These are phyloP conservation scores for Strigamia transsilvanica DNA, from an alignment of 2,888 invertebrate species.

Conservation along the genomic window DNA sequence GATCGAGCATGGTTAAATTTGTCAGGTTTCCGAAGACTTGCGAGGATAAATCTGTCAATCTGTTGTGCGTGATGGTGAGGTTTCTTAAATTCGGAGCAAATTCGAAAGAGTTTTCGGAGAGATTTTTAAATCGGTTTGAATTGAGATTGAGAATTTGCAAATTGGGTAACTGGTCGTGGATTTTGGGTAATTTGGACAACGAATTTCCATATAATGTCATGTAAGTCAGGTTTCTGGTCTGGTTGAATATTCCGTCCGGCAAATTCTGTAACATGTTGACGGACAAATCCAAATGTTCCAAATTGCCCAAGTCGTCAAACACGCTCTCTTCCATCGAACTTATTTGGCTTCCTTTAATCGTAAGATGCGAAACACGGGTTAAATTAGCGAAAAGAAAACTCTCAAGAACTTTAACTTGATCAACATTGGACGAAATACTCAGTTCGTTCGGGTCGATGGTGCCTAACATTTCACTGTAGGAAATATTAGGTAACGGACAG, in stretches of 20 bases:
- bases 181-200: not conserved
- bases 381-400: not conserved
- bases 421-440: not conserved
- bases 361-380: not conserved
- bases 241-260: conserved; percentile 20
- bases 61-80: conserved; percentile 17
- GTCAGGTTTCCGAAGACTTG: not conserved
- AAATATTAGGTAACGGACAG: conserved; percentile 46
- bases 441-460: not conserved
- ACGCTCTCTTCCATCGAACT: not conserved
- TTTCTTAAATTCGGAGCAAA: not conserved
- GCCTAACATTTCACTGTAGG: not conserved
- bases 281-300: not conserved
- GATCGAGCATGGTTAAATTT: not conserved
- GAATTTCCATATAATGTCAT: not conserved
- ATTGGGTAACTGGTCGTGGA: not conserved
- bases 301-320: not conserved
- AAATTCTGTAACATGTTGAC: not conserved
- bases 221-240: not conserved
- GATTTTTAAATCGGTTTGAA: not conserved
- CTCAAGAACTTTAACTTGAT: not conserved
- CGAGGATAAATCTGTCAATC: not conserved
- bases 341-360: not conserved
- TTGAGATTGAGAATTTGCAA: conserved; percentile 19
- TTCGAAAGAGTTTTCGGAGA: conserved; percentile 9